Base-by-base conservation (phyloP, 64 coral and sea anemone species). In the Pocillopora verrucosa region DNA sequence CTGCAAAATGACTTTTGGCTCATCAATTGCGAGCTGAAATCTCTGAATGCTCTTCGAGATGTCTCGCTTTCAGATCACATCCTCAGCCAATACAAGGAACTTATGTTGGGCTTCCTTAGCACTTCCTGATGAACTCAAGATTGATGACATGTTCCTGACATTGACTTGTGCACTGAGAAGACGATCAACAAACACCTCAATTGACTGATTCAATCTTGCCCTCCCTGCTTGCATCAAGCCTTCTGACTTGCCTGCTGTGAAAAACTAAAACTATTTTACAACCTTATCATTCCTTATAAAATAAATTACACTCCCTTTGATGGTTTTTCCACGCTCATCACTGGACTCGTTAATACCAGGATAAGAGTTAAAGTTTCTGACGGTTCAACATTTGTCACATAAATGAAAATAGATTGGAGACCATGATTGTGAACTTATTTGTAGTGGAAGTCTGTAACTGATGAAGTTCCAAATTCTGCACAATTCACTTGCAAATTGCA, bases 121-220 rank as follows among this genome's bases (percentile, higher is more conserved):
- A 30, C 41, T 56, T 9, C 11, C 87, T 75, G 13, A 24, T 65
- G 64, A 41, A 57, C 3, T 75, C 87, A 57, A 78, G 15, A 34
- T 78, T 89, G 25, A 30, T 30, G 30, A 30, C 30, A n/a, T 22
- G 0, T 1, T n/a, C 10, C 87, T 16, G 22, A 75, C 76, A 13
- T 89, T 61, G 11, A 89, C 59, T 78, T 89, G 87, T 4, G 59
- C 20, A 16, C 87, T 75, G 20, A 89, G 35, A 35, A 90, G 30
- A 59, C 88, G 82, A 82, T 81, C 81, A 60, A 90, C 79, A 82
- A 73, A 82, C 19, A 78, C 78, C 36, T 90, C 88, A 3, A 90
- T 90, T 6, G n/a, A 36, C 72, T 80, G 61, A 90, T 90, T 90
- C 16, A 90, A 20, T 60, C 88, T 82, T 19, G 34, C 51, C 19